A percentile compares a stretch with the other conserved stretches of the same genome.
phyloP scores from a whole-genome alignment of 1,140 invertebrate genomes.

The Aphis craccivora region DNA sequence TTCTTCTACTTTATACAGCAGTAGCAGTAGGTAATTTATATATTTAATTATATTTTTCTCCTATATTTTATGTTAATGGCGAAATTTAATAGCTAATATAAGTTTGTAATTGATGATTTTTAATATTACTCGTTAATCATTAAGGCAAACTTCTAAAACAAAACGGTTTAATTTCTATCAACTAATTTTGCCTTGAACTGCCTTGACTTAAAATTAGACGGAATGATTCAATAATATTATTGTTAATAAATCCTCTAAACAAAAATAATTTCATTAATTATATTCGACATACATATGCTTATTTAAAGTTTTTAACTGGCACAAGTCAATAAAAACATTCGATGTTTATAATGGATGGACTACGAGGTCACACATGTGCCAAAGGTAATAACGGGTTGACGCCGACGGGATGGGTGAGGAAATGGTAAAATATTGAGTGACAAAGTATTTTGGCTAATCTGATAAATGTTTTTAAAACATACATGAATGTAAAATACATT shows the following conservation, averaged over 20 bases:
- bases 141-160: not conserved
- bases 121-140: not conserved
- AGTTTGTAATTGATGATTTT: not conserved
- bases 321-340: not conserved
- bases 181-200: conserved; percentile 33
- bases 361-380: not conserved
- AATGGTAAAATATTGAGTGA: not conserved
- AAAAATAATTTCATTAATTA: not conserved
- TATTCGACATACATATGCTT: not conserved
- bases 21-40: not conserved
- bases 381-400: not conserved
- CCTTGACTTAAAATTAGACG: not conserved
- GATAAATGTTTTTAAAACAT: not conserved
- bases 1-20: not conserved
- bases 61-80: not conserved
- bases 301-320: conserved; percentile 4
- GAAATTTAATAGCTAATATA: not conserved
- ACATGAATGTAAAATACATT: not conserved
- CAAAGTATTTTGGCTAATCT: not conserved
- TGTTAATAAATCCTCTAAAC: conserved; percentile 15
- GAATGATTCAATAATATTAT: not conserved
- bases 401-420: not conserved
- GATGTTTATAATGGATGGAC: not conserved
- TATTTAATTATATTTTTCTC: not conserved
- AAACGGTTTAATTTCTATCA: not conserved